Evolutionary conservation across 2,797 vertebrate genomes (phyloP), one percentile per base, ranked within the genome.

Genomic region (Smutsia temminckii): DNA sequence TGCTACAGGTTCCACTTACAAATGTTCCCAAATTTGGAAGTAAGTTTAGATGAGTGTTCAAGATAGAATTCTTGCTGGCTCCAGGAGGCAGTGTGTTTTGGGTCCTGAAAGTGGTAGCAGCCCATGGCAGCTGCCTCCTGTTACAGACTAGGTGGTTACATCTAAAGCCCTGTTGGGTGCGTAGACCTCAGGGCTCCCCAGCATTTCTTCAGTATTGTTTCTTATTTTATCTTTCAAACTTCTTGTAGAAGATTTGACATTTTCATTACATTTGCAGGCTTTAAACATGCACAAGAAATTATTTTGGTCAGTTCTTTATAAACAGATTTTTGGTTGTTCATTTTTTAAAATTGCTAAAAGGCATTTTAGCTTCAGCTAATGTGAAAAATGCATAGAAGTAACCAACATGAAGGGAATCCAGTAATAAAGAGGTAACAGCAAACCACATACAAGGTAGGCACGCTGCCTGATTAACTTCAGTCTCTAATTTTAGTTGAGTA

Each of bases 21-120:
- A 34, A 63, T 77, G 94, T 93, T 97, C 37, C 92, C 83, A 72
- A 85, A 32, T 96, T 97, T 96, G 86, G 69, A 95, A 96, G 83
- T 23, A 2, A 96, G 86, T 89, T 23, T 29, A 13, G 8, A 49
- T 81, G 88, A 85, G 75, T 34, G 14, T 93, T 88, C 6, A 53
- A 75, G 55, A 23, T 3, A 8, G 10, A 91, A 49, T 10, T 66
- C 66, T 55, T 16, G 14, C 20, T 34, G 83, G 79, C 59, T 63
- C 11, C 66, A 1, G 27, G n/a, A 83, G 59, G 49, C 88, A 49
- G 5, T 8, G 18, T 85, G 4, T 80, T 57, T n/a, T 34, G 83
- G 53, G 89, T 49, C 46, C 83, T 57, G 10, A 81, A 66, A 42
- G 25, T 37, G 53, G 4, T 42, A 20, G 32, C 42, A 74, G 4